Evolutionary conservation across 2,888 invertebrate species (phyloP).

Genomic region (Catotricha subobsoleta): DNA sequence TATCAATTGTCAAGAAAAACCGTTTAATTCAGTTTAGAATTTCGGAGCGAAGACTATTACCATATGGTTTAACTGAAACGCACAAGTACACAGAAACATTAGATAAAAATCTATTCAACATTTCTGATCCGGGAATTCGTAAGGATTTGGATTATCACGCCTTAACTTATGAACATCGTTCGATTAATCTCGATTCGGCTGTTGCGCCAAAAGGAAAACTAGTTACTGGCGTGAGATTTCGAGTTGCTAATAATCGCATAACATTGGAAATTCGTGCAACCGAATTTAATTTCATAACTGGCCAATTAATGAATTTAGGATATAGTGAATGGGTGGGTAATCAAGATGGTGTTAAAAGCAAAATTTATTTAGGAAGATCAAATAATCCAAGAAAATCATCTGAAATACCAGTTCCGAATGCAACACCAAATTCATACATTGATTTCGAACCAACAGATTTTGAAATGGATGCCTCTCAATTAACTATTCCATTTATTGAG

Average conservation of each 20-base stretch:
- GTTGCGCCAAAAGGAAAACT: conserved; percentile 41
- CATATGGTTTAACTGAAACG: too few relatives aligned
- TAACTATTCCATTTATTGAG: conserved; percentile 37
- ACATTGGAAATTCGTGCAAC: conserved; percentile 57
- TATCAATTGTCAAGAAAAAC: conserved; percentile 47
- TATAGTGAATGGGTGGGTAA: conserved; percentile 39
- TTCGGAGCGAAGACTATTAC: conserved; percentile 42
- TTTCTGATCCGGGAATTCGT: too few relatives aligned
- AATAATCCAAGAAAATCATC: conserved; percentile 23
- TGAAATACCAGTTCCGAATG: conserved; percentile 21
- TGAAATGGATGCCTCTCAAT: conserved; percentile 32
- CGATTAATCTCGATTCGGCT: conserved; percentile 55
- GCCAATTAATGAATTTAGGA: conserved; percentile 21
- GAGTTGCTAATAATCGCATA: conserved; percentile 47
- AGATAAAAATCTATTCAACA: too few relatives aligned
- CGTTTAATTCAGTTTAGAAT: conserved; percentile 56
- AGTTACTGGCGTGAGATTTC: conserved; percentile 44
- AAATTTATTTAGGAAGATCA: conserved; percentile 13
- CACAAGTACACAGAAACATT: too few relatives aligned
- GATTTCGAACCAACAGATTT: conserved; percentile 33
- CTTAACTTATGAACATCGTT: conserved; percentile 48
- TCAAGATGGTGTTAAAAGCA: conserved; percentile 16
- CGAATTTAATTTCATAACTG: conserved; percentile 46
- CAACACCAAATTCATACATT: conserved; percentile 28
- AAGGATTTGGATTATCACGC: conserved; percentile 51